A percentile compares a stretch with the other conserved stretches of the same genome.
Evolutionary conservation across 2,797 vertebrate species (phyloP).

Genomic region (Brotula barbata): DNA sequence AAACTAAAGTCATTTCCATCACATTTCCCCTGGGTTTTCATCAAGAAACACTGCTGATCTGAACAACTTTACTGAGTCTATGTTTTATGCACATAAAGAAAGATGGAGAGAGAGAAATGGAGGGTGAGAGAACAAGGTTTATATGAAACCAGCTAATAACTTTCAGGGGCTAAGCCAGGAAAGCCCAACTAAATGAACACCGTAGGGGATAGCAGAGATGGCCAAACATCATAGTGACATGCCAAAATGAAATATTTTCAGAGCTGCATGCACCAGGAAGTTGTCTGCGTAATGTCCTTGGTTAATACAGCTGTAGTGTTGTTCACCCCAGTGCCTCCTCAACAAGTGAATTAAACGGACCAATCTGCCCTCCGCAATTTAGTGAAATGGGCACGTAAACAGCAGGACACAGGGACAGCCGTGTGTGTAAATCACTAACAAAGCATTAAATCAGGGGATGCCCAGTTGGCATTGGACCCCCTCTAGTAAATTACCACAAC

Average conservation of each 20-base stretch:
- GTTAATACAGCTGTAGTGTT: constrained; percentile 37
- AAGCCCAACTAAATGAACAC: constrained; percentile 49
- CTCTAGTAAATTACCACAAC: constrained; percentile 43
- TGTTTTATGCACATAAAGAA: constrained; percentile 38
- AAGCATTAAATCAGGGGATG: constrained; percentile 36
- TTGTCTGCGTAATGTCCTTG: constrained; percentile 25
- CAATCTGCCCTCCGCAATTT: constrained; percentile 64
- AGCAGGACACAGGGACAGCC: constrained; percentile 25
- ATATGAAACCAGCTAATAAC: constrained; percentile 7
- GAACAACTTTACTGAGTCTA: constrained; percentile 54
- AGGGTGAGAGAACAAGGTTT: not conserved
- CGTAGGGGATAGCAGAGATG: constrained; percentile 37
- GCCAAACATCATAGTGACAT: constrained; percentile 24
- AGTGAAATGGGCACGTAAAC: constrained; percentile 46
- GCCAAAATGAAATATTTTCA: constrained; percentile 45
- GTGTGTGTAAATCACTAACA: constrained; percentile 25
- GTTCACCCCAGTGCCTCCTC: constrained; percentile 45
- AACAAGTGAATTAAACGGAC: constrained; percentile 65
- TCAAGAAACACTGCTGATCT: constrained; percentile 54
- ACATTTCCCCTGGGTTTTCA: constrained; percentile 61
- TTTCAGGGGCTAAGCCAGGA: constrained; percentile 36
- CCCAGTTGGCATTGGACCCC: constrained; percentile 40
- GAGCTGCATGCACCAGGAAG: constrained; percentile 22
- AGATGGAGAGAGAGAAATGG: constrained; percentile 4
- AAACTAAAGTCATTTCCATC: constrained; percentile 65